Percentiles rank a stretch among this genome's conserved stretches.
Conservation (phyloP, 2,888 invertebrate species). For the Heliothis peltigera region DNA sequence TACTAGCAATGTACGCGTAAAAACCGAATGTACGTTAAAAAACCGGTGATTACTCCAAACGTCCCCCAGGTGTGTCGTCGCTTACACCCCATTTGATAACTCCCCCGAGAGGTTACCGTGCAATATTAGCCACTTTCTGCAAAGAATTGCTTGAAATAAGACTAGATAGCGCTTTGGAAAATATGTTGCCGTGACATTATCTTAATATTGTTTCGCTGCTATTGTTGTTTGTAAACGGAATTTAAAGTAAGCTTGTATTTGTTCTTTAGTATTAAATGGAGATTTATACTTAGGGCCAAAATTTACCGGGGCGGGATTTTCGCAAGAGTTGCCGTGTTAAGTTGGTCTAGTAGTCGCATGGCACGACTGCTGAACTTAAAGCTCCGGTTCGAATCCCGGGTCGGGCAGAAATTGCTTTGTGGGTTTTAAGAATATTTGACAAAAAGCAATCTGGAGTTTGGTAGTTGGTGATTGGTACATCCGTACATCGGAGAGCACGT, state of each 20-base stretch:
- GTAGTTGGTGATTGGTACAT: too few relatives aligned
- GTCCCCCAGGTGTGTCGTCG: conserved; percentile 47
- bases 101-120: conserved; percentile 24
- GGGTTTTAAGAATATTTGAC: too few relatives aligned
- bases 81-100: conserved; percentile 43
- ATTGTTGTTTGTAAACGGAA: conserved; percentile 44
- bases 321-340: too few relatives aligned
- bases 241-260: conserved; percentile 32
- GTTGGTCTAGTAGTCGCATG: too few relatives aligned
- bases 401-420: too few relatives aligned
- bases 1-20: not conserved
- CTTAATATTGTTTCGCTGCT: conserved; percentile 32
- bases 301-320: too few relatives aligned
- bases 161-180: conserved; percentile 51
- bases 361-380: too few relatives aligned
- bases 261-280: conserved; percentile 8
- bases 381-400: too few relatives aligned
- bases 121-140: conserved; percentile 44
- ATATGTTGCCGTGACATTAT: conserved; percentile 49
- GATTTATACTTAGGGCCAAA: not conserved
- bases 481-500: too few relatives aligned
- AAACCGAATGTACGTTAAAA: conserved; percentile 23
- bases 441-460: too few relatives aligned
- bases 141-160: conserved; percentile 49
- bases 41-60: conserved; percentile 48